Evolutionary conservation across 2,797 vertebrate genomes (phyloP), one percentile per base, ranked within the genome.

Genomic region (Gambelia wislizenii): DNA sequence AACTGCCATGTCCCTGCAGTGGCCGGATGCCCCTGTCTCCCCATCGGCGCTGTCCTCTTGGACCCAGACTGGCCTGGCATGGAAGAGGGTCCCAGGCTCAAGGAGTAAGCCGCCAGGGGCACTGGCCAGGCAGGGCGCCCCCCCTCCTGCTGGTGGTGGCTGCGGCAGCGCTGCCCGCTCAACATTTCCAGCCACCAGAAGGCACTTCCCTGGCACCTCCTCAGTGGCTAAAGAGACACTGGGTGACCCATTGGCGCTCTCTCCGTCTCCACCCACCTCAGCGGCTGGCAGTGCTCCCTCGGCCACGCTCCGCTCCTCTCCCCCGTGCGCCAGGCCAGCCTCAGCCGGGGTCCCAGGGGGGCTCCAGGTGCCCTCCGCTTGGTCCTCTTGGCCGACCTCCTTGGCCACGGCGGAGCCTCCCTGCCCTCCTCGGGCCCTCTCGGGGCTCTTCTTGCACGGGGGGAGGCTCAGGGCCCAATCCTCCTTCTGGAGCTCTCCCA

Each of bases 51-150:
- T 2, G 2, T 97, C 94, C 75, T 96, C 97, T 92, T 91, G 94
- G 79, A 96, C 91, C 47, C 90, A 92, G 0, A 92, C 91, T 2
- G 98, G 95, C 59, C 97, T 97, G 86, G 95, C 92, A 85, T 95
- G 94, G 84, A 94, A 98, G 81, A 95, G 78, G 0, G 91, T 91
- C 52, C 95, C 96, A 33, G 80, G 83, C 96, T 96, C 70, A 54
- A 85, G 80, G 84, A 81, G 42, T 6, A 67, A 86, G 93, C 92
- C 89, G 93, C 92, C 93, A 83, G 93, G 93, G 16, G 42, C 27
- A 4, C 49, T 5, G 52, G 4, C 1, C 2, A 36, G 36, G 36
- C 12, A 22, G 1, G 18, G 13, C 3, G 6, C 4, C 9, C 77
- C 36, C 1, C 52, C 7, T 5, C 42, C 18, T 52, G 30, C 7